phyloP scores from a whole-genome alignment of 2,113 vertebrate genomes.

The Hoplias malabaricus region DNA sequence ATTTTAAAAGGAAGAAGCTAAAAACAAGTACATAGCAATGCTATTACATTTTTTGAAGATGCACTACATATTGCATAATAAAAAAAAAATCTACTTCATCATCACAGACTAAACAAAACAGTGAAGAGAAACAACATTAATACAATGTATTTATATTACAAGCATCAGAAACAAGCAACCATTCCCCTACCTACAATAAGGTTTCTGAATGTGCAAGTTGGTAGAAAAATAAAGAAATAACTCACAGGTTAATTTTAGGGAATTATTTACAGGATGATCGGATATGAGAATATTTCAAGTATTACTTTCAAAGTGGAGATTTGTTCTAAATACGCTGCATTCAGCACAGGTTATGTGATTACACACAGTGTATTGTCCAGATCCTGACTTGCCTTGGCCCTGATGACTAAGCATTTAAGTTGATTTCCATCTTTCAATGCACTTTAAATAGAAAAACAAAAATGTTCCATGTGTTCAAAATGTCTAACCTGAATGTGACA shows the following conservation, averaged over 20 bases:
- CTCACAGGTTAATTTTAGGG: slow-evolving; percentile 18
- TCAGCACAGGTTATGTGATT: not conserved
- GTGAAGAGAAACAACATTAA: slow-evolving; percentile 20
- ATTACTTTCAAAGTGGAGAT: not conserved
- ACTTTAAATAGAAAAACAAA: slow-evolving; percentile 12
- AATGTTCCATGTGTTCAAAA: not conserved
- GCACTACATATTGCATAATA: slow-evolving; percentile 20
- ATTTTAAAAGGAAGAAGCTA: not conserved
- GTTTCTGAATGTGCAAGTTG: slow-evolving; percentile 27
- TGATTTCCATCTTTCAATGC: not conserved
- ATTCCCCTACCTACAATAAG: not conserved
- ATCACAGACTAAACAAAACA: slow-evolving; percentile 14
- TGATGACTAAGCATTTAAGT: not conserved
- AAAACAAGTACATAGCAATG: not conserved
- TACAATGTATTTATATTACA: slow-evolving; percentile 30
- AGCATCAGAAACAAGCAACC: slow-evolving; percentile 17
- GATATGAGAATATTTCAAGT: slow-evolving; percentile 25
- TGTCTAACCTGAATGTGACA: slow-evolving; percentile 12
- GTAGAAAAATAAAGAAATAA: slow-evolving; percentile 51
- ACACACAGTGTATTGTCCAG: not conserved
- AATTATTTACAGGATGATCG: slow-evolving; percentile 23
- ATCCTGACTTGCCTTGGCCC: not conserved
- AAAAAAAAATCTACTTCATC: too few relatives aligned
- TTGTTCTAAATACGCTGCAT: not conserved
- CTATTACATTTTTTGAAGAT: not conserved